A percentile compares a stretch with the other conserved stretches of the same genome.
phyloP scores from a whole-genome alignment of 2,888 invertebrate species.

The Sminthurinus aureus region DNA sequence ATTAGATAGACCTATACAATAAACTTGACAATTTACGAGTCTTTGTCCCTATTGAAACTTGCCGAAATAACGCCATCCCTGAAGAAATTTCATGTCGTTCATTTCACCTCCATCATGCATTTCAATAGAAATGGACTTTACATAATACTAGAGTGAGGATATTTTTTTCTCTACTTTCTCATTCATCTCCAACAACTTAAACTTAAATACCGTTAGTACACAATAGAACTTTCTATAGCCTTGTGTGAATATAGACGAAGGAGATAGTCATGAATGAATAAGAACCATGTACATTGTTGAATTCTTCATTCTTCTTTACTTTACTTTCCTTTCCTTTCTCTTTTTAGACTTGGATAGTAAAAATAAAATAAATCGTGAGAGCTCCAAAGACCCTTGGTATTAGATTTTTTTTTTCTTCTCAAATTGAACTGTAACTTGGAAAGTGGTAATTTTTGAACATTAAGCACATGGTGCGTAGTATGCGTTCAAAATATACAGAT shows the following conservation, averaged over 20 bases:
- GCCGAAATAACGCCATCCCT: constrained; percentile 45
- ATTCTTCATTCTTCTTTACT: constrained; percentile 4
- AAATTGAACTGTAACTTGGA: constrained; percentile 10
- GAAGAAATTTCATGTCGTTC: constrained; percentile 20
- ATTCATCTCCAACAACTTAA: constrained; percentile 26
- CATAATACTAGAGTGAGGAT: not conserved
- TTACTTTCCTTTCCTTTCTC: not conserved
- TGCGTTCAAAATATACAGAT: too few relatives aligned
- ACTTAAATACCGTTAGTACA: constrained; percentile 8
- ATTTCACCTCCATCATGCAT: constrained; percentile 25
- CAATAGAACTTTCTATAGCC: constrained; percentile 14
- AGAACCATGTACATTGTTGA: constrained; percentile 5
- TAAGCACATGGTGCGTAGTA: constrained; percentile 3
- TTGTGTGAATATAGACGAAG: not conserved
- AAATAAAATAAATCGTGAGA: constrained; percentile 30
- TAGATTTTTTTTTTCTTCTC: not conserved
- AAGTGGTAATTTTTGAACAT: constrained; percentile 38
- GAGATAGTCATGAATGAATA: constrained; percentile 26
- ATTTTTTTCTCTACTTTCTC: constrained; percentile 17
- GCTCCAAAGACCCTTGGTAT: constrained; percentile 21
- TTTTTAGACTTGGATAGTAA: constrained; percentile 36
- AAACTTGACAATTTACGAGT: constrained; percentile 53
- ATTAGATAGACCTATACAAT: constrained; percentile 1
- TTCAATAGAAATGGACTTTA: constrained; percentile 12
- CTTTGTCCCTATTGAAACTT: constrained; percentile 56